Evolutionary conservation across 37 sponge, comb jelly and placozoan species (phyloP).

Genomic region (Hexactinellida sp.): DNA sequence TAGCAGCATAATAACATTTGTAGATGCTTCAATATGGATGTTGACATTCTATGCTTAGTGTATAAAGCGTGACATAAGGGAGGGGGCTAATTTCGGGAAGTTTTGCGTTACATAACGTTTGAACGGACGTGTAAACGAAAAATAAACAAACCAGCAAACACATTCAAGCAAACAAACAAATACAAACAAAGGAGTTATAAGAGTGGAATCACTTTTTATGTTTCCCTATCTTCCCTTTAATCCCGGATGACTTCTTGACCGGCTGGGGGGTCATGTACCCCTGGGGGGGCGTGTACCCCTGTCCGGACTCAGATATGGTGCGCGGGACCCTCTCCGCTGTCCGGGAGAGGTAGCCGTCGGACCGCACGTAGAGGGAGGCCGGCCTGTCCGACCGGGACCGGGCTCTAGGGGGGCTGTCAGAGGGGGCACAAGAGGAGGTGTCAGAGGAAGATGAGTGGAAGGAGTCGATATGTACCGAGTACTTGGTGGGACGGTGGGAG

Average conservation of each 20-base stretch:
- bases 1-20: no score
- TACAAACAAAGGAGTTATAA: no score
- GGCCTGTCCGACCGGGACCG: neutral
- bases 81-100: no score
- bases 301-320: neutral
- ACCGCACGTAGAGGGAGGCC: neutral
- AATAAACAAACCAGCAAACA: no score
- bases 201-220: no score
- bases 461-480: neutral
- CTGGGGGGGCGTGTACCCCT: neutral
- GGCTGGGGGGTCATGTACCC: conserved; percentile 1
- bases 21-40: no score
- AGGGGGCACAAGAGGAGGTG: neutral
- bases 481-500: neutral
- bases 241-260: neutral
- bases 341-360: no score
- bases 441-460: neutral
- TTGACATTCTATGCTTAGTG: no score
- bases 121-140: no score
- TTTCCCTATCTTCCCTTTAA: neutral
- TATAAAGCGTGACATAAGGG: no score
- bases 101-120: no score
- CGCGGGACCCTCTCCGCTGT: neutral
- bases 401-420: neutral
- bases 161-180: no score